These are phyloP conservation scores for Miniopterus natalensis DNA, from an alignment of 2,113 vertebrate genomes.

Conservation along the genomic window DNA sequence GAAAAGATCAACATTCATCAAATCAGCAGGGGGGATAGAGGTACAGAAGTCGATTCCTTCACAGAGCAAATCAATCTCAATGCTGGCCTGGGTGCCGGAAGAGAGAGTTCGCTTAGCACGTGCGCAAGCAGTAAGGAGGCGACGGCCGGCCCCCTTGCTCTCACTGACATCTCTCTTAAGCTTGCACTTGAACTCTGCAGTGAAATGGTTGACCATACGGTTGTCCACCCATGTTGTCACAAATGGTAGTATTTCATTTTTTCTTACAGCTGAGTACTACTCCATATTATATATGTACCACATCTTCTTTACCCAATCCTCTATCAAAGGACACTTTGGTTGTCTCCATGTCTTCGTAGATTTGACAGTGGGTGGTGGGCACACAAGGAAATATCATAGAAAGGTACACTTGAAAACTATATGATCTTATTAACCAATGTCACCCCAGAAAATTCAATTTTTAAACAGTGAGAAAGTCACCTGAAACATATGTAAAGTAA, in stretches of 20 bases:
- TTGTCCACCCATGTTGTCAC: neutral
- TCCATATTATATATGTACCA: neutral
- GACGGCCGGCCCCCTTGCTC: no score
- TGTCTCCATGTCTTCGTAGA: neutral
- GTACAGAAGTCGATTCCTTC: no score
- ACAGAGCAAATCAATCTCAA: slow-evolving; percentile 54
- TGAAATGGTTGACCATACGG: no score
- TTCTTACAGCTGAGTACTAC: neutral
- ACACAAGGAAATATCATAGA: neutral
- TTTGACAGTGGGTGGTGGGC: neutral
- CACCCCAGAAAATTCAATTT: neutral
- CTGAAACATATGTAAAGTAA: neutral
- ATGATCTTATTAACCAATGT: neutral
- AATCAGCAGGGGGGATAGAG: no score
- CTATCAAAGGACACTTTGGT: neutral
- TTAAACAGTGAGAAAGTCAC: neutral
- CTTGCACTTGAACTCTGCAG: no score
- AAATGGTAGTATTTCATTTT: neutral
- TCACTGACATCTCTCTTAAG: no score
- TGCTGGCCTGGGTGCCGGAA: no score
- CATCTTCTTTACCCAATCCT: neutral
- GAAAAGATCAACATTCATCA: no score
- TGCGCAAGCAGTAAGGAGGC: no score
- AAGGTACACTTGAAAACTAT: neutral
- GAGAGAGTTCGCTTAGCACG: no score